Conservation (phyloP, 2,888 invertebrate species). For the Junonia oenone region DNA sequence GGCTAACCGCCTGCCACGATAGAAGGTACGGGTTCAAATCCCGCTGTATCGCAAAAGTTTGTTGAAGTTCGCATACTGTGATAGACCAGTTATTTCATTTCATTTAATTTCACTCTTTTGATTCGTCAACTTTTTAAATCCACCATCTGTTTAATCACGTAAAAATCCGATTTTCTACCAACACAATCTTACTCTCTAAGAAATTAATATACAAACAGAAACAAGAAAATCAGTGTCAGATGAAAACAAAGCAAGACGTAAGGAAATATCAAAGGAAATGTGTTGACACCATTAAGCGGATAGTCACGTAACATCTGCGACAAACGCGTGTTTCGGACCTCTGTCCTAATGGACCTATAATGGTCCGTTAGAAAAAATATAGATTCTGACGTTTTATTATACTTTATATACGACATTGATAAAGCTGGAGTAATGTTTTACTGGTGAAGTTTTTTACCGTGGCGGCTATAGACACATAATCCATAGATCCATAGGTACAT, state of each 20-base stretch:
- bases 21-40: no score
- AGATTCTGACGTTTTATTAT: not conserved
- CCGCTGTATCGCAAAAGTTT: no score
- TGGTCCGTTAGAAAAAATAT: not conserved
- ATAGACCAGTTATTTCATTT: no score
- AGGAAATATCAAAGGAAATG: not conserved
- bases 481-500: no score
- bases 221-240: not conserved
- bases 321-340: not conserved
- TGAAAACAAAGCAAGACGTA: not conserved
- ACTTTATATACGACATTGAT: not conserved
- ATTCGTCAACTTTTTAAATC: no score
- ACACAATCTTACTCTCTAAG: not conserved
- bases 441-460: no score
- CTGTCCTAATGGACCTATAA: not conserved
- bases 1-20: no score
- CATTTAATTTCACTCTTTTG: no score
- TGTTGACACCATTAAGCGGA: not conserved
- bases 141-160: no score
- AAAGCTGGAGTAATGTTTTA: not conserved
- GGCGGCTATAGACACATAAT: no score
- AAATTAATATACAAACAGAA: not conserved
- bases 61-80: no score
- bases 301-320: not conserved
- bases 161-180: no score